phyloP scores from a whole-genome alignment of 2,113 vertebrate species.

The Clarias gariepinus region DNA sequence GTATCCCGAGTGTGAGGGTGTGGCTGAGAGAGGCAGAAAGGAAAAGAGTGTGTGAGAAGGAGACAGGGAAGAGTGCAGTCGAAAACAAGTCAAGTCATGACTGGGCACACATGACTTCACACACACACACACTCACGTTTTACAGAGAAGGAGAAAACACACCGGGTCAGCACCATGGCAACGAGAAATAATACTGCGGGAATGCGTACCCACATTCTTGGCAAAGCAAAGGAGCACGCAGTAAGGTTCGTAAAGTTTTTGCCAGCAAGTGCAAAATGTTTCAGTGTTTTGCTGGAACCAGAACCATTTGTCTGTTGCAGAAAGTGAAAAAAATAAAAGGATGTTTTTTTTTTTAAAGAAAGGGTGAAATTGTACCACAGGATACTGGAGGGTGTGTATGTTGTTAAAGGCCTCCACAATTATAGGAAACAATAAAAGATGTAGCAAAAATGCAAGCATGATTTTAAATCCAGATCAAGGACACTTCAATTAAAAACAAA shows the following conservation, averaged over 20 bases:
- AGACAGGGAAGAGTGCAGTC: neutral
- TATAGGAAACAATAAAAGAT: slow-evolving; percentile 20
- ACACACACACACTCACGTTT: slow-evolving; percentile 10
- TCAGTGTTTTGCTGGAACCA: neutral
- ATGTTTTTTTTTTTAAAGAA: neutral
- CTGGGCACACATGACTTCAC: slow-evolving; percentile 33
- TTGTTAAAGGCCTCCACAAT: slow-evolving; percentile 6
- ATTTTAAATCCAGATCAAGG: neutral
- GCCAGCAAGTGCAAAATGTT: slow-evolving; percentile 6
- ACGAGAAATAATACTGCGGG: slow-evolving; percentile 49
- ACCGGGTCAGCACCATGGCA: slow-evolving; percentile 38
- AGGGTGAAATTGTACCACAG: slow-evolving; percentile 6
- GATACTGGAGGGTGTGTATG: slow-evolving; percentile 11
- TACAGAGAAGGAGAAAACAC: slow-evolving; percentile 37
- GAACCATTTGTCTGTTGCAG: neutral
- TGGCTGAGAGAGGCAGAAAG: slow-evolving; percentile 17
- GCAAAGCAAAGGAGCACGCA: neutral
- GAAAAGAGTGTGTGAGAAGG: neutral
- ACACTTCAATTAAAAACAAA: neutral
- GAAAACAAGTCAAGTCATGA: slow-evolving; percentile 29
- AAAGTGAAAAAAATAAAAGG: neutral
- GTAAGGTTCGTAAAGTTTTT: slow-evolving; percentile 17
- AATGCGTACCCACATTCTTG: slow-evolving; percentile 43
- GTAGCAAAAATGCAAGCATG: neutral
- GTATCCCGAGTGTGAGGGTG: slow-evolving; percentile 23